Evolutionary conservation across 1,140 invertebrate genomes (phyloP).

Genomic region (Drosophila asahinai): DNA sequence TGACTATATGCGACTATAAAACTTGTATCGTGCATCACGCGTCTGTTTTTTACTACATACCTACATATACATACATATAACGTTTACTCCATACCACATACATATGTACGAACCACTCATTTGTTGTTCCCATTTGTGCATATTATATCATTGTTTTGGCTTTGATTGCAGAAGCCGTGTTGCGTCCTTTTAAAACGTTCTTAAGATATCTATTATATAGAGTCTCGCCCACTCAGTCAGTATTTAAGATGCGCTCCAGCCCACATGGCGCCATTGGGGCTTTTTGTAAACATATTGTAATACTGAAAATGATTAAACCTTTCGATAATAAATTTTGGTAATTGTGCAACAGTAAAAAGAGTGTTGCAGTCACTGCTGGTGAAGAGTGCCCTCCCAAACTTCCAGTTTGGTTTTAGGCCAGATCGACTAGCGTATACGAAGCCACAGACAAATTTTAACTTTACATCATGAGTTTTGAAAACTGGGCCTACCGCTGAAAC

Average conservation of each 20-base stretch:
- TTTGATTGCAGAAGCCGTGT: conserved; percentile 53
- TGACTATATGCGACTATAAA: conserved; percentile 65
- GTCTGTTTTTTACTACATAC: conserved; percentile 47
- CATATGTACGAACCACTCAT: conserved; percentile 35
- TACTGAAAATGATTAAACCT: conserved; percentile 34
- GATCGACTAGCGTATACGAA: no score
- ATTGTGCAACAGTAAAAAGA: conserved; percentile 41
- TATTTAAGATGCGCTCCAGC: conserved; percentile 48
- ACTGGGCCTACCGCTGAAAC: no score
- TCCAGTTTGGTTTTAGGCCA: no score
- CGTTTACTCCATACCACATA: conserved; percentile 33
- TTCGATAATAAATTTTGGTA: conserved; percentile 62
- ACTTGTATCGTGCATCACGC: conserved; percentile 51
- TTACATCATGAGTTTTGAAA: no score
- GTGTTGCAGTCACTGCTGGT: no score
- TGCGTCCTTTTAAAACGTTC: conserved; percentile 75
- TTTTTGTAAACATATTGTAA: conserved; percentile 46
- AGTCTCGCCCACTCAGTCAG: conserved; percentile 47
- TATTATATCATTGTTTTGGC: conserved; percentile 66
- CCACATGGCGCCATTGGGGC: conserved; percentile 5
- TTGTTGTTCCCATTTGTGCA: conserved; percentile 45
- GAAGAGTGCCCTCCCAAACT: no score
- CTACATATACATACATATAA: conserved; percentile 17
- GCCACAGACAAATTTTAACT: no score
- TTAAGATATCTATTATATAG: conserved; percentile 49